A percentile compares a stretch with the other conserved stretches of the same genome.
Conservation (phyloP, 2,797 vertebrate species). For the Alcedo atthis region DNA sequence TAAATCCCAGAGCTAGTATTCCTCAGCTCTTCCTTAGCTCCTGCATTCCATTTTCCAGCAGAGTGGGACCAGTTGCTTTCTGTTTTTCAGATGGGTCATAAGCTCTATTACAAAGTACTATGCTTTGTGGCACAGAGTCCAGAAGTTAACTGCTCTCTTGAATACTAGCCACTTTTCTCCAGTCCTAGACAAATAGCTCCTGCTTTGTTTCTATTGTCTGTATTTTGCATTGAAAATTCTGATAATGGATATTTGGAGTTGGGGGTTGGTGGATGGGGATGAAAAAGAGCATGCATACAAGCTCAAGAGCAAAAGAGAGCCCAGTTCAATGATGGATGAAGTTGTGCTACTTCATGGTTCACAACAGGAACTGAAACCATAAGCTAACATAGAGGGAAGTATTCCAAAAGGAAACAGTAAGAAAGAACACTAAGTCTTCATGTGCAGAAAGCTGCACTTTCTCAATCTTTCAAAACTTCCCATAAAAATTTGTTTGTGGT, state of each 20-base stretch:
- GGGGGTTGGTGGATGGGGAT: not conserved
- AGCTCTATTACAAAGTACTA: not conserved
- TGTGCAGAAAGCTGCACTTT: not conserved
- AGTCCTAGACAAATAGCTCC: not conserved
- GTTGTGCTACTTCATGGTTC: not conserved
- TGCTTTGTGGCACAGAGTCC: not conserved
- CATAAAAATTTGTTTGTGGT: not conserved
- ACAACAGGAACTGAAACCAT: not conserved
- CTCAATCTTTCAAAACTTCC: not conserved
- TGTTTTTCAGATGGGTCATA: not conserved
- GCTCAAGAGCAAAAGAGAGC: not conserved
- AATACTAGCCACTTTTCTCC: not conserved
- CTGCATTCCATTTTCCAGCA: not conserved
- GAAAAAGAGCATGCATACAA: not conserved
- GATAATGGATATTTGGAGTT: not conserved
- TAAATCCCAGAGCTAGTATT: not conserved
- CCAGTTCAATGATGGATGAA: not conserved
- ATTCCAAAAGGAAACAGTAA: not conserved
- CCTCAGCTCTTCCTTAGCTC: not conserved
- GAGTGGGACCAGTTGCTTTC: not conserved
- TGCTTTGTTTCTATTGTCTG: not conserved
- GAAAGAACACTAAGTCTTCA: not conserved
- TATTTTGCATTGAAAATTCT: slow-evolving; percentile 26
- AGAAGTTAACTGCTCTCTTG: not conserved
- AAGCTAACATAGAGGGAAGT: not conserved